Base-by-base conservation (phyloP, 2,797 vertebrate species). In the Oryzias dopingdopingensis region DNA sequence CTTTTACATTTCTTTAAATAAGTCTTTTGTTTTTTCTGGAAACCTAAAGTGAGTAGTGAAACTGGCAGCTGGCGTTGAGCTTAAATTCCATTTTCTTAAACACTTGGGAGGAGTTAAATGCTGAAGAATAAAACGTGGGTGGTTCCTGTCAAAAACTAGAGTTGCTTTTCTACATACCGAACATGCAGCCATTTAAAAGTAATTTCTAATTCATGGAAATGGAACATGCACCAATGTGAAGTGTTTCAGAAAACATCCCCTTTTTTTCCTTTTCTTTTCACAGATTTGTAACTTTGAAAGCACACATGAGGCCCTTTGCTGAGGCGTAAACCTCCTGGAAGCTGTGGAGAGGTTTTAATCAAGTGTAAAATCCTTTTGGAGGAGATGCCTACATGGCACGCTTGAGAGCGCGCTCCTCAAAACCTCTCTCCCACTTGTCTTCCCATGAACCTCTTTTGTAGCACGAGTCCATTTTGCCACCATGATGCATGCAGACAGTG, bases 301-400 rank as follows among this genome's bases (percentile, higher is more conserved):
- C 22, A 48, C 40, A 72, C 72, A 74, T 14, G 55, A 60, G 72
- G 75, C 63, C 61, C 72, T 78, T 79, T 72, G 77, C 78, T 83
- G 81, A 83, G 79, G 77, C 67, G 64, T 81, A 83, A 90, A 86
- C 79, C 84, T 87, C 81, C 83, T 86, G 72, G 74, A 88, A 86
- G 83, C 83, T 87, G 79, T 82, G 80, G 79, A 86, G 85, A 83
- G 83, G 81, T 84, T 87, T 88, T 89, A 88, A 90, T 90, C 86
- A 89, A 87, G 88, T 89, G 88, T 88, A 85, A 89, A 90, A 90
- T 90, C 88, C 87, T 77, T 86, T 88, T 84, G 82, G 86, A 84
- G 82, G 73, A 80, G 85, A 81, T 81, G 85, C 84, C 86, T 80
- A 65, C 80, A 79, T 56, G 26, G 70, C 80, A 77, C 70, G 65